Percentiles rank a stretch among this genome's conserved stretches.
phyloP scores from a whole-genome alignment of 2,888 invertebrate genomes.

The Conops quadrifasciatus region DNA sequence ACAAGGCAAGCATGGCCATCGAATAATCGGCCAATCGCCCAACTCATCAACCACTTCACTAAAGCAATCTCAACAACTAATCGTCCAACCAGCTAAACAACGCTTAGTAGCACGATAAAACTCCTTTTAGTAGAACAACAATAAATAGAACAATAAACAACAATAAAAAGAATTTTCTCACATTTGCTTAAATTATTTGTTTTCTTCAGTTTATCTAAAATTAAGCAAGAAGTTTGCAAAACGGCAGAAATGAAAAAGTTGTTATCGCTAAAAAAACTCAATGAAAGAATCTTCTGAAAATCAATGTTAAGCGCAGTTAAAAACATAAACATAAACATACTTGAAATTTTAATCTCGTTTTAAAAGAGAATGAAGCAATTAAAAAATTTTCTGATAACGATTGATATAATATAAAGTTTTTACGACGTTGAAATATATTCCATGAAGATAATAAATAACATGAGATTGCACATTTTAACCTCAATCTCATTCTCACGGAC shows the following conservation, averaged over 20 bases:
- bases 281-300: background rate
- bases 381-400: too few species aligned
- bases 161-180: too few species aligned
- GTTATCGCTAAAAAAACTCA: background rate
- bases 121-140: too few species aligned
- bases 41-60: background rate
- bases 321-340: background rate
- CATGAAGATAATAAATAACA: background rate
- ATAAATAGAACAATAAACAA: too few species aligned
- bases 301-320: constrained; percentile 2
- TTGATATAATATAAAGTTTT: background rate
- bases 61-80: background rate
- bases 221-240: background rate
- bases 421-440: background rate
- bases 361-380: background rate
- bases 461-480: too few species aligned
- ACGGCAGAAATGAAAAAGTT: background rate
- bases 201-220: background rate
- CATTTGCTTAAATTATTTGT: too few species aligned
- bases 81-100: background rate
- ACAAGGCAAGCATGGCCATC: background rate
- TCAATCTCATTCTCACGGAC: too few species aligned
- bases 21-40: background rate
- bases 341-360: background rate
- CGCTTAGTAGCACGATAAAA: background rate